These are phyloP conservation scores for Sandelia bainsii DNA, from an alignment of 2,797 vertebrate species.

Conservation along the genomic window DNA sequence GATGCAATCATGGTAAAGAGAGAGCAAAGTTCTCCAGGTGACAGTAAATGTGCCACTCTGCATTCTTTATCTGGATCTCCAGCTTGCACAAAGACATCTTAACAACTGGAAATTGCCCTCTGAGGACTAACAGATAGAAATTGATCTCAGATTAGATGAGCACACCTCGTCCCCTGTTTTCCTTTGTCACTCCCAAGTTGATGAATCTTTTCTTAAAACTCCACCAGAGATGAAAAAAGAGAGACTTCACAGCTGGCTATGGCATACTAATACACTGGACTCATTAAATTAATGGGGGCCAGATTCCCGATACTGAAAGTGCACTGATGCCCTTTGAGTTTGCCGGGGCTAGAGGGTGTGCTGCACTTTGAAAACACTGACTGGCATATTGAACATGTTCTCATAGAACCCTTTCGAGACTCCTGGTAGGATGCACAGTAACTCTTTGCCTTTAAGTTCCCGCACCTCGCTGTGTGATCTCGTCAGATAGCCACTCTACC, in stretches of 20 bases:
- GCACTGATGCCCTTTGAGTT: constrained; percentile 87
- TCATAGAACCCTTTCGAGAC: constrained; percentile 86
- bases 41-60: constrained; percentile 71
- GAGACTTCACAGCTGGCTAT: constrained; percentile 80
- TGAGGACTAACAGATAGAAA: constrained; percentile 74
- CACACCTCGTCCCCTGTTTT: constrained; percentile 64
- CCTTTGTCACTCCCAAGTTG: constrained; percentile 82
- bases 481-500: constrained; percentile 81
- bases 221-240: constrained; percentile 78
- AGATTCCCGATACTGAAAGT: constrained; percentile 80
- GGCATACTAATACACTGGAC: constrained; percentile 87
- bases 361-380: constrained; percentile 87
- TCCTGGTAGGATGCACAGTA: constrained; percentile 84
- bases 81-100: constrained; percentile 69
- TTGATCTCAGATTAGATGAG: constrained; percentile 80
- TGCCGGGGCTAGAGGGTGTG: constrained; percentile 83
- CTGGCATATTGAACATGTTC: constrained; percentile 86
- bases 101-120: constrained; percentile 79
- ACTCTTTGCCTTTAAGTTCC: constrained; percentile 84
- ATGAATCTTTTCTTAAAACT: constrained; percentile 78
- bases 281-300: constrained; percentile 87
- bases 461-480: constrained; percentile 84
- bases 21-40: constrained; percentile 63
- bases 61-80: constrained; percentile 66
- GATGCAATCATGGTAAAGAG: constrained; percentile 68